phyloP scores from a whole-genome alignment of 1,140 invertebrate species.

The Venturia canescens region DNA sequence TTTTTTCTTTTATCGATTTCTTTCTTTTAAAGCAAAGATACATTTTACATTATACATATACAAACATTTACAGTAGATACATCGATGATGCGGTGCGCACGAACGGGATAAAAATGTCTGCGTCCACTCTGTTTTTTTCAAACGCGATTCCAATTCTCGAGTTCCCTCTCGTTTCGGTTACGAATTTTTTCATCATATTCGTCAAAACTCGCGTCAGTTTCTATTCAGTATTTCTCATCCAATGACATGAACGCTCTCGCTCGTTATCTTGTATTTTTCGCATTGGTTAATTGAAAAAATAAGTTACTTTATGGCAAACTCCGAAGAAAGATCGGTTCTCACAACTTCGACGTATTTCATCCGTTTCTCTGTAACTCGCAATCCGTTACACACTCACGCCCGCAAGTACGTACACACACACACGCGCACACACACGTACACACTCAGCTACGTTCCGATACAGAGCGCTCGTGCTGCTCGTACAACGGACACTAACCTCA shows the following conservation, averaged over 20 bases:
- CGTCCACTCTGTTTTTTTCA: background rate
- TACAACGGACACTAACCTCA: too few species aligned
- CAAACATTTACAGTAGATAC: constrained; percentile 76
- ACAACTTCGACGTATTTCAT: background rate
- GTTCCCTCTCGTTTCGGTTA: background rate
- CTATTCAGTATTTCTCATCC: too few species aligned
- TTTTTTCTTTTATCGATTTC: constrained; percentile 7
- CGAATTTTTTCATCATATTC: background rate
- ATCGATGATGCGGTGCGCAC: constrained; percentile 59
- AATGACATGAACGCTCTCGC: too few species aligned
- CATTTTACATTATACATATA: constrained; percentile 75
- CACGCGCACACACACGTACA: constrained; percentile 28
- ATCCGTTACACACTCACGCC: too few species aligned
- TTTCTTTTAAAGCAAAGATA: constrained; percentile 68
- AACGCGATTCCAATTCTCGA: background rate
- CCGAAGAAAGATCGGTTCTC: background rate
- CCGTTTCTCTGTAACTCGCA: background rate
- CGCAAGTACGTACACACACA: constrained; percentile 16
- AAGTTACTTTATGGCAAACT: constrained; percentile 18
- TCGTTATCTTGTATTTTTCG: background rate
- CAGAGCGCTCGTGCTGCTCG: too few species aligned
- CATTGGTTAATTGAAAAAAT: constrained; percentile 38
- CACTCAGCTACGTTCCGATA: too few species aligned
- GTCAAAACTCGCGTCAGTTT: too few species aligned
- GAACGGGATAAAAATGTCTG: constrained; percentile 30